Conservation (phyloP, 1,140 invertebrate genomes). For the Gryllus bimaculatus region DNA sequence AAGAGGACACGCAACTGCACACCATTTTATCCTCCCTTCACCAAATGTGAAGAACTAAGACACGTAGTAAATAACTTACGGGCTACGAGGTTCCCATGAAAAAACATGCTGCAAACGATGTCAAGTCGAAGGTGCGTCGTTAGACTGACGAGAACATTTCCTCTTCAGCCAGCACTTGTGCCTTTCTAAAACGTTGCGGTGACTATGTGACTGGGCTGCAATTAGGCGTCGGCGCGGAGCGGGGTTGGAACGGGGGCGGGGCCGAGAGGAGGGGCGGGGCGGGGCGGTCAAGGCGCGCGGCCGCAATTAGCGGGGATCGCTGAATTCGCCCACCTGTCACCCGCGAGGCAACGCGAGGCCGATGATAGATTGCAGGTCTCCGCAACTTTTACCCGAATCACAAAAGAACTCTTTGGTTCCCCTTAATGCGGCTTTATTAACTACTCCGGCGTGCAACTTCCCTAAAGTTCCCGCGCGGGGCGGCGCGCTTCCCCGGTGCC, state of each 20-base stretch:
- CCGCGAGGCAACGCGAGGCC: neutral
- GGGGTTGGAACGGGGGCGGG: neutral
- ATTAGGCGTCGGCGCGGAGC: neutral
- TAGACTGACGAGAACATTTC: too few species aligned
- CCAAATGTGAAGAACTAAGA: too few species aligned
- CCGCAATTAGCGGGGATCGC: neutral
- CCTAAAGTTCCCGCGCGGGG: constrained; percentile 21
- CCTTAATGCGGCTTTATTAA: constrained; percentile 25
- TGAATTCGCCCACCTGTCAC: neutral
- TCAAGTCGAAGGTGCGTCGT: too few species aligned
- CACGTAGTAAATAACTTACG: too few species aligned
- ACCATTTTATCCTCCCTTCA: too few species aligned
- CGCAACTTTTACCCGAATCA: constrained; percentile 19
- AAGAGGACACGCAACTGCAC: too few species aligned
- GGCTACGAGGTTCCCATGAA: too few species aligned
- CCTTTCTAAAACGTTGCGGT: neutral
- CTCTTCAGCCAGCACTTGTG: neutral
- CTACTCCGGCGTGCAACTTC: constrained; percentile 22
- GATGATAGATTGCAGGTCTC: constrained; percentile 9
- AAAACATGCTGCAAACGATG: too few species aligned
- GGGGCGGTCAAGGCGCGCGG: neutral
- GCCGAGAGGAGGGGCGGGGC: too few species aligned
- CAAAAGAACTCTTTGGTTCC: constrained; percentile 23
- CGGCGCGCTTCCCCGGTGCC: too few species aligned
- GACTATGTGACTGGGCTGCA: neutral